Base-by-base conservation (phyloP, 2,888 invertebrate genomes). In the Hedychridium roseum region DNA sequence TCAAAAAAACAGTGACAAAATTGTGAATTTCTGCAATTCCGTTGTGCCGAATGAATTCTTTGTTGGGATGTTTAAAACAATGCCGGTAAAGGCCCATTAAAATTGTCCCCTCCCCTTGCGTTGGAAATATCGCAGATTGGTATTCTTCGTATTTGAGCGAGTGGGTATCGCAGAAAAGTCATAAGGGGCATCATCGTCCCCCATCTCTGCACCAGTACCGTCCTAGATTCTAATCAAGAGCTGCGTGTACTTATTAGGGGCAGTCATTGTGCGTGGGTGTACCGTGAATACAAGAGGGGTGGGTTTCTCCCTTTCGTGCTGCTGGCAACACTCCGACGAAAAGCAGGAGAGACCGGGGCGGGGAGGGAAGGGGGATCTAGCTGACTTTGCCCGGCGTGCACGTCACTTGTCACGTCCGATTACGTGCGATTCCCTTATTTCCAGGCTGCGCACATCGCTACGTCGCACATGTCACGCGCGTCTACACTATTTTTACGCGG, bases 201-300 rank as follows among this genome's bases (percentile, higher is more conserved):
- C n/a, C n/a, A n/a, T n/a, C n/a, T n/a, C n/a, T 11, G 39, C 49
- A n/a, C n/a, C n/a, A n/a, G n/a, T n/a, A n/a, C n/a, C n/a, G n/a
- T 65, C 61, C 56, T 58, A 67, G 68, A 64, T 73, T 76, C 70
- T 76, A 78, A 78, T 78, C 77, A 77, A 68, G 71, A 71, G 66
- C 74, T 74, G 72, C 76, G 71, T 76, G 70, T 76, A 77, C 71
- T 75, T 74, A 78, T 77, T 78, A 76, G 71, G 68, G 69, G 57
- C 62, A 62, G 61, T 69, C 64, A 74, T 75, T 76, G 76, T 76
- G 73, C 74, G 77, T 74, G 76, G 76, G 77, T 76, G 76, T 74
- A 73, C 53, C 52, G 56, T 59, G 61, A 57, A 66, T 61, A 57
- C 58, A 57, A 56, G 46, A 47, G 49, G 60, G 52, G 53, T 54